phyloP scores from a whole-genome alignment of 1,140 invertebrate species.

The Cherax destructor region DNA sequence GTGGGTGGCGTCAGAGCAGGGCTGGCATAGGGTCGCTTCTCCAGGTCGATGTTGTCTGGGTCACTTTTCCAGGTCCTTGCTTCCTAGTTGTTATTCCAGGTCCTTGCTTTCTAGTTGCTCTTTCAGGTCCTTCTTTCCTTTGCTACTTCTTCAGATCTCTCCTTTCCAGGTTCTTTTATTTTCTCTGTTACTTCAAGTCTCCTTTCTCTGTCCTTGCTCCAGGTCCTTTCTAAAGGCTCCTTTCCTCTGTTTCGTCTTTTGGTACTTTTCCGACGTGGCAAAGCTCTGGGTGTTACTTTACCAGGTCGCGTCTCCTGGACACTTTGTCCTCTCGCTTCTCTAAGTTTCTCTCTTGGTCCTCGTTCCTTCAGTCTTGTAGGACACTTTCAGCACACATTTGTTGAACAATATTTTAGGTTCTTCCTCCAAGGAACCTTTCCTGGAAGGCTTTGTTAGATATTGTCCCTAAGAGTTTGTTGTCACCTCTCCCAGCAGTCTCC shows the following conservation, averaged over 20 bases:
- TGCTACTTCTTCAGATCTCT: too few species aligned
- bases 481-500: too few species aligned
- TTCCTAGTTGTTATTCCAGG: background rate
- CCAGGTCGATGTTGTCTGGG: background rate
- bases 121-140: too few species aligned
- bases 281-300: background rate
- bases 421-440: background rate
- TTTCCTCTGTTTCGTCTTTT: background rate
- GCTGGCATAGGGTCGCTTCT: constrained; percentile 13
- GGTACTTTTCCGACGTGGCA: too few species aligned
- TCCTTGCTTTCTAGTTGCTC: too few species aligned
- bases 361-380: too few species aligned
- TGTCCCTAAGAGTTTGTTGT: too few species aligned
- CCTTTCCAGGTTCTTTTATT: too few species aligned
- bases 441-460: background rate
- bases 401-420: too few species aligned
- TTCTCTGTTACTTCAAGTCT: too few species aligned
- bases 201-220: background rate
- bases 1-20: background rate
- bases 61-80: background rate
- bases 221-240: background rate
- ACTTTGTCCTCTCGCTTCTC: background rate
- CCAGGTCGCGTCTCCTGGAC: background rate
- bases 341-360: background rate
- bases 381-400: too few species aligned